Percentiles rank a stretch among this genome's conserved stretches.
These are phyloP conservation scores for Accipiter cooperii DNA, from an alignment of 2,113 vertebrate genomes.

Conservation along the genomic window DNA sequence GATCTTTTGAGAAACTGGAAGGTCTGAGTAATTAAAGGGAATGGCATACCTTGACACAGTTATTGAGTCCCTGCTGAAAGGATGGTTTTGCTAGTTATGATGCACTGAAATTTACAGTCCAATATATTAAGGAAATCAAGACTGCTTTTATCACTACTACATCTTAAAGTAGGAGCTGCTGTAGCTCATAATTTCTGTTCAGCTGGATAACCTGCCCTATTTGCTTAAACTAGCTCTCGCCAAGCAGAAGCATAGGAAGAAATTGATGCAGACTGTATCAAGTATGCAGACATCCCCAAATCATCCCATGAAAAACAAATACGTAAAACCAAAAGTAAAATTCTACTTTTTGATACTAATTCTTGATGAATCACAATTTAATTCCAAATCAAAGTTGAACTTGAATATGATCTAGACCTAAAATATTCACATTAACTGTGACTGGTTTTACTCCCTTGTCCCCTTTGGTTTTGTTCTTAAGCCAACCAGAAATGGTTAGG, in stretches of 20 bases:
- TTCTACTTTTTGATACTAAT: not conserved
- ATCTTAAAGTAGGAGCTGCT: not conserved
- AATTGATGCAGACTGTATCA: not conserved
- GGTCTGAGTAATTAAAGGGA: not conserved
- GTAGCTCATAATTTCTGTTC: not conserved
- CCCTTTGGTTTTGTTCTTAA: not conserved
- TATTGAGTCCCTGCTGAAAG: not conserved
- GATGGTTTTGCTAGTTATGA: not conserved
- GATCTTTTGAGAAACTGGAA: not conserved
- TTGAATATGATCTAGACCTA: not conserved
- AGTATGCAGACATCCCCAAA: not conserved
- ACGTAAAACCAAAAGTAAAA: not conserved
- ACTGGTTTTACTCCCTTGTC: not conserved
- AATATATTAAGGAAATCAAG: not conserved
- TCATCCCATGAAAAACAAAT: not conserved
- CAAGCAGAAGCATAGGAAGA: not conserved
- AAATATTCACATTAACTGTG: not conserved
- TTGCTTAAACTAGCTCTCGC: not conserved
- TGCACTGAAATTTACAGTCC: not conserved
- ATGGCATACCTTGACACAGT: not conserved
- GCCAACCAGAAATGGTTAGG: not conserved
- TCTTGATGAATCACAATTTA: not conserved
- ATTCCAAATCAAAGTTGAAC: not conserved
- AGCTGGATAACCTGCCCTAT: not conserved
- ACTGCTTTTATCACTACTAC: not conserved